phyloP scores from a whole-genome alignment of 2,113 vertebrate species.

The Neopipo cinnamomea region DNA sequence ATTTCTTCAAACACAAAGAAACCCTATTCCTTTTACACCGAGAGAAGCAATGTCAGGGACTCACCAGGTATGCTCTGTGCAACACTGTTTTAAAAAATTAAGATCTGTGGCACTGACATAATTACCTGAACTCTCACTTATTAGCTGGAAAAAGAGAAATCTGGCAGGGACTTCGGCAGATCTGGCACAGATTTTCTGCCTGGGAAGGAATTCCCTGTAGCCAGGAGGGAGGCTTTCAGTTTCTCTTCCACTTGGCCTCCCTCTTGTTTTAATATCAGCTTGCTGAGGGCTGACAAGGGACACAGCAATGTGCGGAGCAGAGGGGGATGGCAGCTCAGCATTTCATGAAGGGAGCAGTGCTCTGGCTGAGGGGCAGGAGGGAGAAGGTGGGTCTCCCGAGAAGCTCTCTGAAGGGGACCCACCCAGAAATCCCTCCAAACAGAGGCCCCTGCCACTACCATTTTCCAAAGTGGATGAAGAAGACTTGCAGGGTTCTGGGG shows the following conservation, averaged over 20 bases:
- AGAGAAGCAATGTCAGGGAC: not conserved
- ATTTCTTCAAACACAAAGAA: not conserved
- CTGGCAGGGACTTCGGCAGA: not conserved
- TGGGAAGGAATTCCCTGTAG: not conserved
- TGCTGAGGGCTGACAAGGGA: not conserved
- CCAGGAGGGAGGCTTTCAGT: not conserved
- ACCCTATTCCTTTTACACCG: not conserved
- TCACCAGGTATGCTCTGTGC: not conserved
- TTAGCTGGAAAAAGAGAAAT: not conserved
- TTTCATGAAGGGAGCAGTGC: fast-evolving
- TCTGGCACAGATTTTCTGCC: not conserved
- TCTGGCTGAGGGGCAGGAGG: fast-evolving
- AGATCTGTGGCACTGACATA: not conserved
- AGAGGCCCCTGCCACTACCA: fast-evolving
- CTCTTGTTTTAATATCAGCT: not conserved
- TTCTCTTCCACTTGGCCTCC: slow-evolving; percentile 2
- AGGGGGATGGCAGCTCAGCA: not conserved
- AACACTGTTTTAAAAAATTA: not conserved
- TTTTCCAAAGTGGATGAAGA: not conserved
- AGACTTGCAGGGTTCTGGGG: not conserved
- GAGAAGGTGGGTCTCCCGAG: fast-evolving
- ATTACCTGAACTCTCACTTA: not conserved
- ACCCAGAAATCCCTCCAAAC: not conserved
- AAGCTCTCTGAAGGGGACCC: not conserved
- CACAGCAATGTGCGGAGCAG: fast-evolving